phyloP scores from a whole-genome alignment of 2,888 invertebrate genomes.

The Scaptomyza polygonia region DNA sequence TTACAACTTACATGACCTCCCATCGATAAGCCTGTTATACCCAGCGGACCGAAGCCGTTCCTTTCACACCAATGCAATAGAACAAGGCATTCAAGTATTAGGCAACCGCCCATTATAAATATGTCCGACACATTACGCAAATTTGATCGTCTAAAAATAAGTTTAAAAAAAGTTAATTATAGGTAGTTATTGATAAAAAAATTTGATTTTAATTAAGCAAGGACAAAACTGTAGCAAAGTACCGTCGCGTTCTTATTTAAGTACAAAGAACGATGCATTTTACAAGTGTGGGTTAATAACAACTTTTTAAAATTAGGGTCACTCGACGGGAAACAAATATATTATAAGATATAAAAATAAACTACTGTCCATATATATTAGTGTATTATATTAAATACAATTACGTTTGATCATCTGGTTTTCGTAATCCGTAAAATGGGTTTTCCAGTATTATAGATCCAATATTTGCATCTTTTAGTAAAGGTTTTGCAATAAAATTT shows the following conservation, averaged over 20 bases:
- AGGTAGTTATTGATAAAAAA: not conserved
- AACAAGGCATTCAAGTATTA: slow-evolving; percentile 96
- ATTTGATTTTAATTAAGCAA: not conserved
- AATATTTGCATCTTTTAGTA: slow-evolving; percentile 94
- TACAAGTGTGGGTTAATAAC: not conserved
- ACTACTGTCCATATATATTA: not conserved
- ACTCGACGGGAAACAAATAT: not conserved
- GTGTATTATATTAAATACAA: slow-evolving; percentile 9
- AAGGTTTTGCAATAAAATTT: slow-evolving; percentile 94
- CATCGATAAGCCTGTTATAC: slow-evolving; percentile 98
- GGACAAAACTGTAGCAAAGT: not conserved
- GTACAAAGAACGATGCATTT: not conserved
- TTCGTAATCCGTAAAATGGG: slow-evolving; percentile 96
- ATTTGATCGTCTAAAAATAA: slow-evolving; percentile 90
- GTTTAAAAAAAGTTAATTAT: not conserved
- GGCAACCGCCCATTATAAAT: slow-evolving; percentile 99
- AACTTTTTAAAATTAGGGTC: not conserved
- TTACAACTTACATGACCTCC: slow-evolving; percentile 95
- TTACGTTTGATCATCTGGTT: slow-evolving; percentile 94
- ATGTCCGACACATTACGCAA: slow-evolving; percentile 98
- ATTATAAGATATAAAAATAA: not conserved
- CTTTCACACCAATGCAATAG: slow-evolving; percentile 97
- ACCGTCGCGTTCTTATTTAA: no score
- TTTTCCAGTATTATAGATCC: slow-evolving; percentile 98
- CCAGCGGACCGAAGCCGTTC: slow-evolving; percentile 95